Evolutionary conservation across 2,113 vertebrate species (phyloP).

Genomic region (Genyomyrus donnyi): DNA sequence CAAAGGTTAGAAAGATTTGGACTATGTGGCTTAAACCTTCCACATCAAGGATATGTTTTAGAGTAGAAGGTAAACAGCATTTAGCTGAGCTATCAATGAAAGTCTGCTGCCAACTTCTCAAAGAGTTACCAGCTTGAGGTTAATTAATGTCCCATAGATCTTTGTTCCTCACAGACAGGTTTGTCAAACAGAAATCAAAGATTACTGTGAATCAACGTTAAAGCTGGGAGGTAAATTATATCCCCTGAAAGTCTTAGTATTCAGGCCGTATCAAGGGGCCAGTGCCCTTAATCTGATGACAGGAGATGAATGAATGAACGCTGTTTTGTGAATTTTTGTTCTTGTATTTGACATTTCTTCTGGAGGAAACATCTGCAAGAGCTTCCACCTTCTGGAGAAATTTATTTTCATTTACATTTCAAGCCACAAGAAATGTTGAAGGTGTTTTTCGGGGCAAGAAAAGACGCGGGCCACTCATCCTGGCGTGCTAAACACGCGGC

Average conservation of each 20-base stretch:
- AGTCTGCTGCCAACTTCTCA: too few species aligned
- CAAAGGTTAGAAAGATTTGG: not conserved
- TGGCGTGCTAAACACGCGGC: conserved; percentile 27
- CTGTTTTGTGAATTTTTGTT: not conserved
- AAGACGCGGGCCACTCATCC: conserved; percentile 26
- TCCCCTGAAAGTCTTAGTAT: not conserved
- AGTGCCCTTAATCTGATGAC: not conserved
- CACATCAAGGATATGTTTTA: not conserved
- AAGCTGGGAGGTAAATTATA: not conserved
- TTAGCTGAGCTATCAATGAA: not conserved
- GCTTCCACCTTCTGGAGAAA: conserved; percentile 21
- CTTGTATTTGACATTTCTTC: conserved; percentile 10
- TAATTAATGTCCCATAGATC: not conserved
- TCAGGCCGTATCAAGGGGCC: not conserved
- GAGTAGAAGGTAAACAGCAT: not conserved
- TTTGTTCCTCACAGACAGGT: not conserved
- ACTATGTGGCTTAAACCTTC: not conserved
- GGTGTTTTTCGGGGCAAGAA: conserved; percentile 11
- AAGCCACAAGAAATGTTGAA: conserved; percentile 7
- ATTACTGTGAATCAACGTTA: not conserved
- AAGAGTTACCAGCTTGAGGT: not conserved
- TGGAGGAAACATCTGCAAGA: conserved; percentile 12
- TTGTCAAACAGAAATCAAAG: not conserved
- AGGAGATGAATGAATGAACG: not conserved
- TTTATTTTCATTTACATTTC: conserved; percentile 9